Evolutionary conservation across 1,140 invertebrate species (phyloP).

Genomic region (Drosophila mojavensis): DNA sequence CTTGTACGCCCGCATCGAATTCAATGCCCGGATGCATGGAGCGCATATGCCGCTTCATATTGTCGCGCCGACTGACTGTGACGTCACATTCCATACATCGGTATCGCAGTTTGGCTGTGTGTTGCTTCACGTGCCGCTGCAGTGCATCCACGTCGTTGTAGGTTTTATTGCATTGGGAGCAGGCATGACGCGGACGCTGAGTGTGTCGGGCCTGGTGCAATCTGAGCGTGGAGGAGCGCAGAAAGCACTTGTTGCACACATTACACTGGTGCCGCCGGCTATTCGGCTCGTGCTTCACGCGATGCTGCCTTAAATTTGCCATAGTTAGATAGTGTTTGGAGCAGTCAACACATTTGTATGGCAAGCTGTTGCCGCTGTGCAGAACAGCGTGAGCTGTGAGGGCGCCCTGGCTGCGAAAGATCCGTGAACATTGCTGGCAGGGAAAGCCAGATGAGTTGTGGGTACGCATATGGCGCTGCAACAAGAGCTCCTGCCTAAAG

Average conservation of each 20-base stretch:
- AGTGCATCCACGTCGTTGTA: conserved; percentile 68
- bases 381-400: conserved; percentile 45
- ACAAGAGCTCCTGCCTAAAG: conserved; percentile 50
- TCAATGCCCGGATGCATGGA: conserved; percentile 86
- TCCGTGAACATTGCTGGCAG: conserved; percentile 58
- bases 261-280: conserved; percentile 48
- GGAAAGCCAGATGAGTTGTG: conserved; percentile 31
- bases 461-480: conserved; percentile 51
- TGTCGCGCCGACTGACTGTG: conserved; percentile 87
- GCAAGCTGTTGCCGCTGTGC: conserved; percentile 54
- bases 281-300: conserved; percentile 62
- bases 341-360: conserved; percentile 84
- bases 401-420: conserved; percentile 46
- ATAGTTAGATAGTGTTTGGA: conserved; percentile 84
- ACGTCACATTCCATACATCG: conserved; percentile 86
- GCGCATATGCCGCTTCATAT: conserved; percentile 87
- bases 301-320: conserved; percentile 84
- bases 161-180: conserved; percentile 53
- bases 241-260: conserved; percentile 65
- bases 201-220: conserved; percentile 63
- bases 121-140: conserved; percentile 59
- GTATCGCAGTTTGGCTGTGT: conserved; percentile 85
- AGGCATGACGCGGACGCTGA: conserved; percentile 42
- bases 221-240: conserved; percentile 62
- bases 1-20: conserved; percentile 48